Conservation (phyloP, 37 sponge, comb jelly and placozoan species). For the Chondrosia reniformis region DNA sequence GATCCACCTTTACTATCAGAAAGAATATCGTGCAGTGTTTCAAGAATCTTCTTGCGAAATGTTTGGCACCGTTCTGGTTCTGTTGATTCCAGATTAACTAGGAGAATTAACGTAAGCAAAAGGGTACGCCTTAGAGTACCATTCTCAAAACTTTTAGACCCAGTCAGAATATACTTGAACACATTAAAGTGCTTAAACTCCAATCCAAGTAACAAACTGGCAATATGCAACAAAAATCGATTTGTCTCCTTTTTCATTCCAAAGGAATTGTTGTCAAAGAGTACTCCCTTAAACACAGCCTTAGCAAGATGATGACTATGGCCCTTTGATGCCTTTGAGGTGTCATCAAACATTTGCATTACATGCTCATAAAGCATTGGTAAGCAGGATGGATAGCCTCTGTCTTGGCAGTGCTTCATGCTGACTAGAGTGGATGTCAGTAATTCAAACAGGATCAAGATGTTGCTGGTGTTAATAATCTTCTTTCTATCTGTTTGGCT, state of each 20-base stretch:
- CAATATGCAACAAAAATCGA: not conserved
- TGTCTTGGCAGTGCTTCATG: not conserved
- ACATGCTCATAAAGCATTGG: slow-evolving; percentile 25
- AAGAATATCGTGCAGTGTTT: not conserved
- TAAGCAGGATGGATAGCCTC: not conserved
- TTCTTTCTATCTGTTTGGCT: slow-evolving; percentile 1
- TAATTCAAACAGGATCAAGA: not conserved
- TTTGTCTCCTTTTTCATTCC: not conserved
- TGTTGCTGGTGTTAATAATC: not conserved
- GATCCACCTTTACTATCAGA: not conserved
- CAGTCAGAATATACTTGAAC: slow-evolving; percentile 33
- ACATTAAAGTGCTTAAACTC: slow-evolving; percentile 11
- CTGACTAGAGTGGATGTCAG: not conserved
- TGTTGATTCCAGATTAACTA: slow-evolving; percentile 38
- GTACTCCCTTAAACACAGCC: slow-evolving; percentile 5
- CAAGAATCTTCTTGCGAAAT: not conserved
- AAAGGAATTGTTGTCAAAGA: not conserved
- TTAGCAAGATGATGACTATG: not conserved
- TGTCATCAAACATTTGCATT: slow-evolving; percentile 48
- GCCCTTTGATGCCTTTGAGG: not conserved
- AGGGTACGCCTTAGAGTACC: slow-evolving; percentile 31
- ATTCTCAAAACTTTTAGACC: not conserved
- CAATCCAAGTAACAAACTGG: not conserved
- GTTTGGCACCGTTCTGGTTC: not conserved
- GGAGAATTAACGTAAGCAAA: slow-evolving; percentile 29